Conservation (phyloP, 2,888 invertebrate species). For the Ariolimax columbianus region DNA sequence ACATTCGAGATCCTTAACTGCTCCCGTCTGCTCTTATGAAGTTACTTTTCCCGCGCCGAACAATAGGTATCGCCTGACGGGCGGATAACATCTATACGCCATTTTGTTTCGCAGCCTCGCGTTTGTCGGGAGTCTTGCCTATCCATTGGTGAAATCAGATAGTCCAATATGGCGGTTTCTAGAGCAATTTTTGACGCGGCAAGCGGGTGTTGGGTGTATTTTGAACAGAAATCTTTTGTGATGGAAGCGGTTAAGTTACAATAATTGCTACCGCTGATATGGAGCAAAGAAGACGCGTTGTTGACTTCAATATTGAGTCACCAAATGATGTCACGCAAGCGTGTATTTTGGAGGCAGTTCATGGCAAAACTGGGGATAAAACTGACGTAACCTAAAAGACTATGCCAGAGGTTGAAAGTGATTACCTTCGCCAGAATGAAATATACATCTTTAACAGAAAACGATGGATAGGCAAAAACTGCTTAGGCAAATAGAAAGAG, state of each 20-base stretch:
- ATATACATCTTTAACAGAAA: too few relatives aligned
- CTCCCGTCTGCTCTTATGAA: constrained; percentile 27
- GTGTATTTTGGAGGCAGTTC: too few relatives aligned
- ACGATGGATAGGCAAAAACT: too few relatives aligned
- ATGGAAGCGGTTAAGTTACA: background rate
- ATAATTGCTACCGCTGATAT: background rate
- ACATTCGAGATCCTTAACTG: constrained; percentile 13
- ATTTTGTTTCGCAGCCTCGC: constrained; percentile 35
- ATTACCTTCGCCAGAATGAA: too few relatives aligned
- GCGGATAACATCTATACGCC: constrained; percentile 30
- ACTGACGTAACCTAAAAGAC: too few relatives aligned
- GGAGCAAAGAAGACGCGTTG: background rate
- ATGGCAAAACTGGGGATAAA: too few relatives aligned
- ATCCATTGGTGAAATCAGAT: constrained; percentile 42
- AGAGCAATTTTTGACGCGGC: background rate
- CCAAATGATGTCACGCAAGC: background rate
- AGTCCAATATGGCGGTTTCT: constrained; percentile 33
- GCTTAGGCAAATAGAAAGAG: too few relatives aligned
- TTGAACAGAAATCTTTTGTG: background rate
- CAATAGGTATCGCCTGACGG: constrained; percentile 30
- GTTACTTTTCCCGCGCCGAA: constrained; percentile 21
- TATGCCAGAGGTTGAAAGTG: too few relatives aligned
- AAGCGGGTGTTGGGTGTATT: background rate
- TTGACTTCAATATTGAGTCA: constrained; percentile 14
- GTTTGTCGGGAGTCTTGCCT: background rate